Evolutionary conservation across 2,113 vertebrate species (phyloP), one percentile per base, ranked within the genome.

Genomic region (Anolis sagrei): DNA sequence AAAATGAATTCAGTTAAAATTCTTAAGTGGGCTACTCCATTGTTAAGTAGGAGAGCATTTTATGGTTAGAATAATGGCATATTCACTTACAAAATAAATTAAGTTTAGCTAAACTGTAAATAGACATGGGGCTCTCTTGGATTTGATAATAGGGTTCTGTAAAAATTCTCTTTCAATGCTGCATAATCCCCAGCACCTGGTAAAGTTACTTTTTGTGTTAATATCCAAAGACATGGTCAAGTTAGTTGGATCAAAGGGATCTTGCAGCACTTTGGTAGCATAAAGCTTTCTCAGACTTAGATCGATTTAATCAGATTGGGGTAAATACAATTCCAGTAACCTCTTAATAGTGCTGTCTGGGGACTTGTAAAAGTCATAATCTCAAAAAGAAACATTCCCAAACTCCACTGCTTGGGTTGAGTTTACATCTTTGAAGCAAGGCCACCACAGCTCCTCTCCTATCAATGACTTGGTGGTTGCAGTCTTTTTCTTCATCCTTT

Each of bases 141-240:
- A 81, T 62, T 81, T 49, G 39, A 51, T n/a, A 29, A 48, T 66
- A 51, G 75, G 64, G 79, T 69, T 81, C 77, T 64, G 32, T 34
- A 36, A 36, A 27, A 44, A 36, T 64, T 32, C 36, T 64, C 61
- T 79, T 79, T 64, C 32, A 58, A 79, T 64, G 36, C 58, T 79
- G 34, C 61, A 23, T 64, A 39, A 39, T 79, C 14, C 13, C 54
- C 54, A 58, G 54, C 18, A 4, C 54, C 54, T 18, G 4, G 54
- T 16, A 18, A 58, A 16, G 54, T 58, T 58, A 58, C 54, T 16
- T 14, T 58, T 58, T 44, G 39, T 44, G 39, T 44, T 44, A 44
- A 44, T 44, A 44, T 44, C 5, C 39, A 44, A 44, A 44, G 39
- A 44, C 39, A 44, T 44, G 39, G 39, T 44, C 39, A 44, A 44